A percentile compares a stretch with the other conserved stretches of the same genome.
Conservation (phyloP, 2,888 invertebrate species). For the Pteria penguin region DNA sequence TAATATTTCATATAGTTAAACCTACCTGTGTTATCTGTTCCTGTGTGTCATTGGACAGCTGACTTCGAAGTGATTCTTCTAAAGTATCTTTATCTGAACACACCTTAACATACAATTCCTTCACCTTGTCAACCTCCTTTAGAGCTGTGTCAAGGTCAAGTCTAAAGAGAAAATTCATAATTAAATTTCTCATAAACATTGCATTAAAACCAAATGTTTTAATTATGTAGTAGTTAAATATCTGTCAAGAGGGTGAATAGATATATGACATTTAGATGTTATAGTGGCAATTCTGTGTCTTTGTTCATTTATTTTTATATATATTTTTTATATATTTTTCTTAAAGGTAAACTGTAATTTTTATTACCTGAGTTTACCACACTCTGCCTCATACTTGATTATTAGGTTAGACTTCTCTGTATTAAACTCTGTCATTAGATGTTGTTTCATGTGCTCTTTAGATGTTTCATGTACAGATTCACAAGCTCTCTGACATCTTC, state of each 20-base stretch:
- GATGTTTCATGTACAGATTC: constrained; percentile 69
- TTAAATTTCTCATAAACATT: too few species aligned
- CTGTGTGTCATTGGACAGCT: constrained; percentile 50
- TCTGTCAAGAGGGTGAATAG: too few species aligned
- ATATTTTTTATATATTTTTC: too few species aligned
- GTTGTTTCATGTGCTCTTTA: constrained; percentile 52
- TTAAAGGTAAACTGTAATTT: too few species aligned
- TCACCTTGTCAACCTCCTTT: constrained; percentile 72
- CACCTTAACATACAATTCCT: constrained; percentile 73
- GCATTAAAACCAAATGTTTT: too few species aligned
- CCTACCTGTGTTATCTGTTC: too few species aligned
- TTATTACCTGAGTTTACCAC: constrained; percentile 53
- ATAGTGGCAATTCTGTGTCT: too few species aligned
- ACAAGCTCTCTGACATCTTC: constrained; percentile 66
- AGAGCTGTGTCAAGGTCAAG: constrained; percentile 61
- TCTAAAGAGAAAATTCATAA: constrained; percentile 47
- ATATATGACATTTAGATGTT: too few species aligned
- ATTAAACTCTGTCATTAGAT: constrained; percentile 56
- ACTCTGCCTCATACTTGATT: constrained; percentile 61
- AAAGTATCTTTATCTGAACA: constrained; percentile 70
- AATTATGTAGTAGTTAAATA: too few species aligned
- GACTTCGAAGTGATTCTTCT: constrained; percentile 54
- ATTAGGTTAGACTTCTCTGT: constrained; percentile 56
- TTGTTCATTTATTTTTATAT: too few species aligned
- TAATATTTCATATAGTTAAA: too few species aligned